Conservation (phyloP, 1,140 invertebrate species). For the Uloborus diversus region DNA sequence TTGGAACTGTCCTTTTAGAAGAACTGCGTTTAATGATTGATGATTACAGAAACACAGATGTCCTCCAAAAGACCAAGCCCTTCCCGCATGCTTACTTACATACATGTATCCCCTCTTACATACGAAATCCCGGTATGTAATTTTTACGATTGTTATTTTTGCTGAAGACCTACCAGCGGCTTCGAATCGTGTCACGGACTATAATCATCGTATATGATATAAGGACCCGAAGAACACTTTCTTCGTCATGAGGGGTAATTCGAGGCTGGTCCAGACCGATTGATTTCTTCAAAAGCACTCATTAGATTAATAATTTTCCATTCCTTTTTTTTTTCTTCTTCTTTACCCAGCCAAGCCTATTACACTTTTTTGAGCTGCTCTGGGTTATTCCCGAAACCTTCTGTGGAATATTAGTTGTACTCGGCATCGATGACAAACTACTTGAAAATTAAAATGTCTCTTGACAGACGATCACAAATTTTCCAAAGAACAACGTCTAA, state of each 20-base stretch:
- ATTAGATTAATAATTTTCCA: too few species aligned
- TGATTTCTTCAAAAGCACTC: slow-evolving; percentile 3
- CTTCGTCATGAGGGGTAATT: slow-evolving; percentile 40
- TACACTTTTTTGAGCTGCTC: too few species aligned
- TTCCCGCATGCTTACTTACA: slow-evolving; percentile 20
- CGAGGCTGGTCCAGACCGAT: slow-evolving; percentile 19
- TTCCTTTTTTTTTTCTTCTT: too few species aligned
- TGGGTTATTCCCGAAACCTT: too few species aligned
- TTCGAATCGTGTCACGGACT: slow-evolving; percentile 6
- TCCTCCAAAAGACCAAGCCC: slow-evolving; percentile 35
- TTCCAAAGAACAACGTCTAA: too few species aligned
- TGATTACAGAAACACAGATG: slow-evolving; percentile 50
- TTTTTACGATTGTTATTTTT: slow-evolving; percentile 36
- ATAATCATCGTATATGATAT: slow-evolving; percentile 33
- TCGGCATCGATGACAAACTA: too few species aligned
- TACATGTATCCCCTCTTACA: background rate
- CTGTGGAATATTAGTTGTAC: too few species aligned
- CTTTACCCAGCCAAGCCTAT: too few species aligned
- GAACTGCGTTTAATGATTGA: slow-evolving; percentile 49
- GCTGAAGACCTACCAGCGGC: slow-evolving; percentile 17
- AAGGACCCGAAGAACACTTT: slow-evolving; percentile 9
- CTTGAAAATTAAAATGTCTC: too few species aligned
- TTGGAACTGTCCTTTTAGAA: slow-evolving; percentile 26
- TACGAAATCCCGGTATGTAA: slow-evolving; percentile 31
- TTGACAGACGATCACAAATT: too few species aligned